A percentile compares a stretch with the other conserved stretches of the same genome.
Conservation (phyloP, 2,888 invertebrate genomes). For the Anticlea derivata region DNA sequence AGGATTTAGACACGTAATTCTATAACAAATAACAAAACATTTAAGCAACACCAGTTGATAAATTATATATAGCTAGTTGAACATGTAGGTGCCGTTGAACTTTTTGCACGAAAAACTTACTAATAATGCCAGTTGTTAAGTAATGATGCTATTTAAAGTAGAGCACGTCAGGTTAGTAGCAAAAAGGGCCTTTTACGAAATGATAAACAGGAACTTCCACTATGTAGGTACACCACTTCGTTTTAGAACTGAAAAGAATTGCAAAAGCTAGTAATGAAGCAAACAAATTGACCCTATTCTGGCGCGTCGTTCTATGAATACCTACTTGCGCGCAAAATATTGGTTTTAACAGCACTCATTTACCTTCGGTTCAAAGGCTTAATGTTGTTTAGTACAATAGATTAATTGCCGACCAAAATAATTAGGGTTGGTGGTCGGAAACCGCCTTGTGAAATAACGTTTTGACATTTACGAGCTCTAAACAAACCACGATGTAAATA, state of each 20-base stretch:
- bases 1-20: neutral
- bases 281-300: slow-evolving; percentile 13
- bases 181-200: slow-evolving; percentile 4
- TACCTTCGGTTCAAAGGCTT: slow-evolving; percentile 44
- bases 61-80: neutral
- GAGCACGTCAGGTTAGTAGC: slow-evolving; percentile 14
- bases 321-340: slow-evolving; percentile 26
- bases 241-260: too few species aligned
- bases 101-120: slow-evolving; percentile 6
- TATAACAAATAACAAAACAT: neutral
- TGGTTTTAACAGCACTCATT: slow-evolving; percentile 37
- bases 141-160: slow-evolving; percentile 20
- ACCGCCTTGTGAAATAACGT: slow-evolving; percentile 50
- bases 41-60: too few species aligned
- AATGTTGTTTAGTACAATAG: slow-evolving; percentile 52
- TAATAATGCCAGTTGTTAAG: neutral
- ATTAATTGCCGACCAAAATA: slow-evolving; percentile 55
- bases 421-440: slow-evolving; percentile 50
- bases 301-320: slow-evolving; percentile 16
- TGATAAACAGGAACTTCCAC: slow-evolving; percentile 3
- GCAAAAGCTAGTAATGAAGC: too few species aligned
- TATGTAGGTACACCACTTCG: too few species aligned
- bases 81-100: neutral
- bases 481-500: slow-evolving; percentile 26
- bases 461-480: slow-evolving; percentile 51